These are phyloP conservation scores for Parascotia fuliginaria DNA, from an alignment of 2,888 invertebrate species.

Conservation along the genomic window DNA sequence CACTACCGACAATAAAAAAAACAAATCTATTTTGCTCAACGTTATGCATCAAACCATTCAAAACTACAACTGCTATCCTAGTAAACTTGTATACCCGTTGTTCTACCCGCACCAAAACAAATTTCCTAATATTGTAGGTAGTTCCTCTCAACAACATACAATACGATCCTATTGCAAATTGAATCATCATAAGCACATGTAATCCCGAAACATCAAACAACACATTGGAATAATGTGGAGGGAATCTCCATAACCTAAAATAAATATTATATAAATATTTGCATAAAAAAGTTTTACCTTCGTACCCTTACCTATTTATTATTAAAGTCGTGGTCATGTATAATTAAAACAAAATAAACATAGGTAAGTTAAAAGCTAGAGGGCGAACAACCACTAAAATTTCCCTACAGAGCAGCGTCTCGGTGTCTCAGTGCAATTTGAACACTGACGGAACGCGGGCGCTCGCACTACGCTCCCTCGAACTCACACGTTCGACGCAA, in stretches of 20 bases:
- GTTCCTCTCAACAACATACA: conserved; percentile 22
- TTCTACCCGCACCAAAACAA: too few relatives aligned
- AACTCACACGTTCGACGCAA: conserved; percentile 35
- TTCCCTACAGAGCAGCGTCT: conserved; percentile 28
- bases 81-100: too few relatives aligned
- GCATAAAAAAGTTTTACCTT: background rate
- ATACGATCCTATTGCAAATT: conserved; percentile 39
- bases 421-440: conserved; percentile 57
- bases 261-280: too few relatives aligned
- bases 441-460: conserved; percentile 54
- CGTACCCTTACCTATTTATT: conserved; percentile 5
- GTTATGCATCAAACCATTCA: too few relatives aligned
- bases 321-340: conserved; percentile 7
- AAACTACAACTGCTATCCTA: too few relatives aligned
- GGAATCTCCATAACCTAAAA: too few relatives aligned
- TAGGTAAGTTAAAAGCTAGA: conserved; percentile 18
- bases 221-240: too few relatives aligned
- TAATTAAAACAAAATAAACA: conserved; percentile 33
- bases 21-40: too few relatives aligned
- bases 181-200: conserved; percentile 44
- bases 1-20: too few relatives aligned
- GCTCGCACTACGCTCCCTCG: conserved; percentile 30
- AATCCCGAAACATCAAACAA: too few relatives aligned
- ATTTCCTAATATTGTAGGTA: too few relatives aligned
- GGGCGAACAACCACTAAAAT: conserved; percentile 40